Conservation (phyloP, 1,140 invertebrate genomes). For the Procambarus clarkii region DNA sequence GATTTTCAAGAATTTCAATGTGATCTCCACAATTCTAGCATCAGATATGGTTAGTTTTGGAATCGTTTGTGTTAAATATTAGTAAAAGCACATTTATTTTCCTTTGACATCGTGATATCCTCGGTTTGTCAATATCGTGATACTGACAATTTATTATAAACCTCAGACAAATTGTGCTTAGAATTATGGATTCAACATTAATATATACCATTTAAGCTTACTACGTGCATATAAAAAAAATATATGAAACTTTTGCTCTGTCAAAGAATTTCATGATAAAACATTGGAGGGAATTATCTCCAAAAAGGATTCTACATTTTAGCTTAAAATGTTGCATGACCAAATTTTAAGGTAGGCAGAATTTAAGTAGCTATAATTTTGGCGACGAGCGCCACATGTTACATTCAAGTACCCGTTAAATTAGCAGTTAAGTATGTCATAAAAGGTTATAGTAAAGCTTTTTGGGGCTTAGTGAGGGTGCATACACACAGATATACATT, state of each 20-base stretch:
- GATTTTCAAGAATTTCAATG: no score
- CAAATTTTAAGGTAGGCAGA: neutral
- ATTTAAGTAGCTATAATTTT: neutral
- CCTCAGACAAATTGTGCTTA: no score
- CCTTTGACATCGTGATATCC: no score
- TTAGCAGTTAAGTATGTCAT: constrained; percentile 2
- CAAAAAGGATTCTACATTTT: neutral
- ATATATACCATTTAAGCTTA: no score
- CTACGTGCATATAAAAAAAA: no score
- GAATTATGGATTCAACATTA: no score
- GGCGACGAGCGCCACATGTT: neutral
- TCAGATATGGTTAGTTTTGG: no score
- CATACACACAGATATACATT: neutral
- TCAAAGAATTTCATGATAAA: neutral
- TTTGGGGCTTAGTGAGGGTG: neutral
- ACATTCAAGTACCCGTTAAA: neutral
- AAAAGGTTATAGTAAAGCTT: neutral
- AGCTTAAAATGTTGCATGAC: neutral
- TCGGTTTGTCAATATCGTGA: no score
- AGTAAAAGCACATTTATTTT: no score
- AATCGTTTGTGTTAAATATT: no score
- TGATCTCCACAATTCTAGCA: no score
- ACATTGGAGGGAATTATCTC: neutral
- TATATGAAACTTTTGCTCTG: neutral
- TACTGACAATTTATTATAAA: no score